Percentiles rank a stretch among this genome's conserved stretches.
Conservation (phyloP, 2,797 vertebrate species). For the Chrosomus eos region DNA sequence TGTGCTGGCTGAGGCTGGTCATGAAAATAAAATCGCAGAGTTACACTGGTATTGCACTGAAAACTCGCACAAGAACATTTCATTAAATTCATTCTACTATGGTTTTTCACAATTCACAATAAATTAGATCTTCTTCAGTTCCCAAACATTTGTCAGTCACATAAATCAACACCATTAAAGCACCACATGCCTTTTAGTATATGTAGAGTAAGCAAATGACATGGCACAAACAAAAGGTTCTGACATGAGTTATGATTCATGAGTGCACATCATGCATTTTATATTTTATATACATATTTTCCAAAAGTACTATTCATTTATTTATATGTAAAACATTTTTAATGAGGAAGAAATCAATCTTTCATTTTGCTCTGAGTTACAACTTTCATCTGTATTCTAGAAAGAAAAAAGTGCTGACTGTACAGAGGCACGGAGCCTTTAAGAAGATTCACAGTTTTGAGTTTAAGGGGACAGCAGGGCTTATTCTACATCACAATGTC, state of each 20-base stretch:
- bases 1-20: background rate
- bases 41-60: background rate
- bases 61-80: background rate
- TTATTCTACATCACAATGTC: slow-evolving; percentile 53
- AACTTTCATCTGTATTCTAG: background rate
- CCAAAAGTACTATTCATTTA: background rate
- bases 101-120: background rate
- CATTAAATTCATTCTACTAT: background rate
- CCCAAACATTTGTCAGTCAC: background rate
- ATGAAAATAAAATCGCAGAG: background rate
- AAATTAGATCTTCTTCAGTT: background rate
- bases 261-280: background rate
- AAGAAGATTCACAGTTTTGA: slow-evolving; percentile 10
- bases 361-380: background rate
- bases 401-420: background rate
- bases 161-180: background rate
- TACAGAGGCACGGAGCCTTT: background rate
- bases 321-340: background rate
- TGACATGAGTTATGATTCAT: background rate
- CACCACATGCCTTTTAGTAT: background rate
- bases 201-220: background rate
- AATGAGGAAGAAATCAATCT: background rate
- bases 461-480: slow-evolving; percentile 24
- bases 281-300: background rate
- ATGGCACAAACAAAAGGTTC: slow-evolving; percentile 1